These are phyloP conservation scores for Gopherus evgoodei DNA, from an alignment of 2,113 vertebrate genomes.

Conservation along the genomic window DNA sequence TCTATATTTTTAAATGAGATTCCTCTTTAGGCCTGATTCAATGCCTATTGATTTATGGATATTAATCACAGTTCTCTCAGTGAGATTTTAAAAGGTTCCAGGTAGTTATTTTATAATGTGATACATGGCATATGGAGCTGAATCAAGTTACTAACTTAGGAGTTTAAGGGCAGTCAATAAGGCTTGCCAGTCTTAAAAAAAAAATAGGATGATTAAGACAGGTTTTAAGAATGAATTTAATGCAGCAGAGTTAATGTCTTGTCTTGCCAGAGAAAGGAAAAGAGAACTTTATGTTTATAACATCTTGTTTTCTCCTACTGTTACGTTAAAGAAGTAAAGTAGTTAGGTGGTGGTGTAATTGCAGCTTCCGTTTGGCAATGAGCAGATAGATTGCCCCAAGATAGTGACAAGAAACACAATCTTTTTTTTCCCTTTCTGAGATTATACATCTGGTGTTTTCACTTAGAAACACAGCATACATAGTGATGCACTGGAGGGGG, in stretches of 20 bases:
- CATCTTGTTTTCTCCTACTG: not conserved
- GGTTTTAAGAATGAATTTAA: not conserved
- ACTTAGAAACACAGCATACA: not conserved
- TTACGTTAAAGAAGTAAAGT: conserved; percentile 24
- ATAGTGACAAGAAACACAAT: not conserved
- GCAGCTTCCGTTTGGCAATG: not conserved
- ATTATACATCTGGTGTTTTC: not conserved
- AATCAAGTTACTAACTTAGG: conserved; percentile 15
- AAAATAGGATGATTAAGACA: not conserved
- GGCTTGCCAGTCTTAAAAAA: not conserved
- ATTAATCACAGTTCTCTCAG: not conserved
- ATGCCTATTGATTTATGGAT: not conserved
- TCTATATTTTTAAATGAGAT: too few relatives aligned
- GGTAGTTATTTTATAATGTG: conserved; percentile 8
- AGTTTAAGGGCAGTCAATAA: not conserved
- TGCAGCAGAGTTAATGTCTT: not conserved
- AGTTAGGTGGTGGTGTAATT: conserved; percentile 28
- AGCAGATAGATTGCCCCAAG: not conserved
- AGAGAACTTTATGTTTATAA: not conserved
- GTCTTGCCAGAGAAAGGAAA: conserved; percentile 18
- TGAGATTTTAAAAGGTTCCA: not conserved
- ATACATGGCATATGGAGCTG: not conserved
- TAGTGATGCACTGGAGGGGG: not conserved
- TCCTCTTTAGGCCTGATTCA: not conserved
- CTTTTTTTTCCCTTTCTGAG: not conserved